These are phyloP conservation scores for Camponotus fellah DNA, from an alignment of 2,888 invertebrate genomes.

Conservation along the genomic window DNA sequence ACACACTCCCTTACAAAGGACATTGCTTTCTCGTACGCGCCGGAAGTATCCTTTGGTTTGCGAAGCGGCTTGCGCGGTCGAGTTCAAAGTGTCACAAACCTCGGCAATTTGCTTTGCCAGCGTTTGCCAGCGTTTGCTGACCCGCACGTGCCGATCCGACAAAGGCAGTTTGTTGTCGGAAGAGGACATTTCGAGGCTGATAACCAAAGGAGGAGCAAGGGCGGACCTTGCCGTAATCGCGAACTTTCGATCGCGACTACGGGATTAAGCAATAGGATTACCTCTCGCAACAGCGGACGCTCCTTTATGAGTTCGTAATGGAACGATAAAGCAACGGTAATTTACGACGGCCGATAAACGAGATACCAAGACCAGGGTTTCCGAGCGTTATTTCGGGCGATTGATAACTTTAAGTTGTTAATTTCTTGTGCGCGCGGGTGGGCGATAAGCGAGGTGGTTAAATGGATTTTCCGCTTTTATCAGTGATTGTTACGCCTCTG, in stretches of 20 bases:
- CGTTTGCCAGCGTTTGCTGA: constrained; percentile 40
- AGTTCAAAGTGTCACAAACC: constrained; percentile 48
- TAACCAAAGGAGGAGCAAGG: background rate
- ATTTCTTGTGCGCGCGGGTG: background rate
- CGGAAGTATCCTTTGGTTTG: constrained; percentile 50
- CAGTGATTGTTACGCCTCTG: background rate
- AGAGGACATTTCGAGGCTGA: background rate
- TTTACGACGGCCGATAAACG: constrained; percentile 29
- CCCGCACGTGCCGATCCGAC: constrained; percentile 57
- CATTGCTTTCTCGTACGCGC: constrained; percentile 35
- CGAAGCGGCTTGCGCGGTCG: constrained; percentile 35
- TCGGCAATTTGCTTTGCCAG: constrained; percentile 58
- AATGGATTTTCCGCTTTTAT: constrained; percentile 17
- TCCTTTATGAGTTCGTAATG: constrained; percentile 18
- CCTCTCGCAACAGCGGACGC: background rate
- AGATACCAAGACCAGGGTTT: background rate
- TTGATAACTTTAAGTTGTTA: constrained; percentile 18
- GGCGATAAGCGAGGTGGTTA: background rate
- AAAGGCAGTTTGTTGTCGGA: constrained; percentile 45
- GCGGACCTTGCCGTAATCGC: background rate
- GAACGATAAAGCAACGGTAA: constrained; percentile 12
- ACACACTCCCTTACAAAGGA: background rate
- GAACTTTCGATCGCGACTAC: constrained; percentile 8
- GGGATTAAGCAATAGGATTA: constrained; percentile 36
- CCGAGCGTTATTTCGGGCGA: constrained; percentile 6